A percentile compares a stretch with the other conserved stretches of the same genome.
phyloP scores from a whole-genome alignment of 1,140 invertebrate genomes.

The Trachymyrmex cornetzi region DNA sequence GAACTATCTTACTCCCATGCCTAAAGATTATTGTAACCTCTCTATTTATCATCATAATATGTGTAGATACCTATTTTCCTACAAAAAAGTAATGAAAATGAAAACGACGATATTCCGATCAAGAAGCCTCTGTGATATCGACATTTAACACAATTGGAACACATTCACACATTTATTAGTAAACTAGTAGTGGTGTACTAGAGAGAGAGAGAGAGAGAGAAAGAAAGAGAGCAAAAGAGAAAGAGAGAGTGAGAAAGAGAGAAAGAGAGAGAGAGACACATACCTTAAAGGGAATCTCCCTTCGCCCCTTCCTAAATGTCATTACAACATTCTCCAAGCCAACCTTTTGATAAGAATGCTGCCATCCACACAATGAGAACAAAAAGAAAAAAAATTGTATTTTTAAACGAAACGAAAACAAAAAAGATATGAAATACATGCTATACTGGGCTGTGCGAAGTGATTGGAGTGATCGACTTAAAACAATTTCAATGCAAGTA shows the following conservation, averaged over 20 bases:
- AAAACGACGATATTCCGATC: slow-evolving; percentile 83
- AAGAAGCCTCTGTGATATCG: slow-evolving; percentile 85
- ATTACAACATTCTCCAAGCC: slow-evolving; percentile 86
- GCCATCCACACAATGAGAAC: slow-evolving; percentile 84
- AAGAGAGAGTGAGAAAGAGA: neutral
- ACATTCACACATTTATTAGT: slow-evolving; percentile 82
- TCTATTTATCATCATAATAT: slow-evolving; percentile 82
- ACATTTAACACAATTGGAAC: slow-evolving; percentile 83
- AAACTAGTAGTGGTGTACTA: slow-evolving; percentile 78
- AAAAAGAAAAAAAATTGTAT: slow-evolving; percentile 81
- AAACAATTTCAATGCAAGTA: slow-evolving; percentile 87
- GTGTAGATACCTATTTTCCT: slow-evolving; percentile 87
- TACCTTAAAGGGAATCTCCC: slow-evolving; percentile 17
- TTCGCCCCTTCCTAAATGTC: slow-evolving; percentile 83
- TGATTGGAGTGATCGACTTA: slow-evolving; percentile 86
- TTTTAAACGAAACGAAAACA: slow-evolving; percentile 85
- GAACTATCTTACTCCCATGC: slow-evolving; percentile 74
- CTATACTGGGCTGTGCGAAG: slow-evolving; percentile 87
- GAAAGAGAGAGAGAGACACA: slow-evolving; percentile 51
- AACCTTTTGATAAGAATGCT: slow-evolving; percentile 86
- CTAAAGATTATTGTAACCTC: slow-evolving; percentile 78
- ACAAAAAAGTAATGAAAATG: slow-evolving; percentile 75
- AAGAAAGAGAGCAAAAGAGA: slow-evolving; percentile 24
- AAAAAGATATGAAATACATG: slow-evolving; percentile 85
- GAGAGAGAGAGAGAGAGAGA: slow-evolving; percentile 29